Evolutionary conservation across 2,888 invertebrate species (phyloP).

Genomic region (Oxytorus armatus): DNA sequence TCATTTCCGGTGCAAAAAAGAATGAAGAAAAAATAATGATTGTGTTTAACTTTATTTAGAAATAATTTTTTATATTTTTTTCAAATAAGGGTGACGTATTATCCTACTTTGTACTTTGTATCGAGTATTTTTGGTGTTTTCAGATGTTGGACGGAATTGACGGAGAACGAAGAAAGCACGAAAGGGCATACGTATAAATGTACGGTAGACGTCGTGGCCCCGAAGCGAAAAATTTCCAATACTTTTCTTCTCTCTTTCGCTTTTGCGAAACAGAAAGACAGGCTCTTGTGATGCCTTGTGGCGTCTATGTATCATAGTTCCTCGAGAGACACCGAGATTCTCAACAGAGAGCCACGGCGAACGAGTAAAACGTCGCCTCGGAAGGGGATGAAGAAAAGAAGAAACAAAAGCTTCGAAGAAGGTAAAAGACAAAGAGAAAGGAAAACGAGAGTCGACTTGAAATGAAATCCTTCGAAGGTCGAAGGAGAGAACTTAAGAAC

Average conservation of each 20-base stretch:
- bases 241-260: neutral
- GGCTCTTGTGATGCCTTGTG: neutral
- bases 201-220: slow-evolving; percentile 28
- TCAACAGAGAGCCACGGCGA: neutral
- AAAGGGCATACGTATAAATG: neutral
- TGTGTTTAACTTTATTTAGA: no score
- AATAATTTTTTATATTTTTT: no score
- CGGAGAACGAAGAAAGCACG: no score
- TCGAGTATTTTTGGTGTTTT: no score
- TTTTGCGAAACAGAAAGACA: slow-evolving; percentile 18
- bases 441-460: slow-evolving; percentile 24
- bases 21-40: no score
- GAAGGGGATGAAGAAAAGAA: slow-evolving; percentile 35
- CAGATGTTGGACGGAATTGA: no score
- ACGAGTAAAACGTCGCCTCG: slow-evolving; percentile 15
- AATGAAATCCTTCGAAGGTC: slow-evolving; percentile 53
- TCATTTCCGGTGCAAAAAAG: no score
- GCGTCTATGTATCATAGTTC: slow-evolving; percentile 1
- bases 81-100: no score
- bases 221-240: slow-evolving; percentile 36
- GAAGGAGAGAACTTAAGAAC: slow-evolving; percentile 32
- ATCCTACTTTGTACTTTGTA: no score
- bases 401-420: slow-evolving; percentile 6
- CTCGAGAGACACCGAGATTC: neutral
- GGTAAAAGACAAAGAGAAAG: slow-evolving; percentile 4